Evolutionary conservation across 2,113 vertebrate species (phyloP).

Genomic region (Dasypus novemcinctus): DNA sequence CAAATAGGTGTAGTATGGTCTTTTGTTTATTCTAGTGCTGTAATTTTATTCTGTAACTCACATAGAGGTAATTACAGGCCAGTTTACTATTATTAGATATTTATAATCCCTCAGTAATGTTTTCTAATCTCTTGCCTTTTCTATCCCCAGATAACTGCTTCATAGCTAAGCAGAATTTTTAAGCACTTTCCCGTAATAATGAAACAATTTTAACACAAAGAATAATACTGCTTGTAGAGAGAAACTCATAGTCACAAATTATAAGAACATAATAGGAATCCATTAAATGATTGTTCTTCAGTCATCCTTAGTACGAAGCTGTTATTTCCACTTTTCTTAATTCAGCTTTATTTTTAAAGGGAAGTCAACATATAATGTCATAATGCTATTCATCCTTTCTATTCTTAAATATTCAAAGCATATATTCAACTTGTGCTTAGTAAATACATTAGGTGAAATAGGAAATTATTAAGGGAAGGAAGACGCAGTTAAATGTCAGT

Average conservation of each 20-base stretch:
- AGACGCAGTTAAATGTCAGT: neutral
- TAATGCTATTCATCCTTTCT: neutral
- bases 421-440: neutral
- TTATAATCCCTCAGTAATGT: constrained; percentile 74
- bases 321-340: neutral
- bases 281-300: neutral
- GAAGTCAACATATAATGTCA: neutral
- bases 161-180: constrained; percentile 70
- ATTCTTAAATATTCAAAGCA: neutral
- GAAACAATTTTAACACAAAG: constrained; percentile 41
- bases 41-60: constrained; percentile 55
- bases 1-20: neutral
- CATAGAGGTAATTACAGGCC: constrained; percentile 67
- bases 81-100: constrained; percentile 66
- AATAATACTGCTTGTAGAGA: constrained; percentile 29
- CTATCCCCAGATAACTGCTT: constrained; percentile 57
- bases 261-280: neutral
- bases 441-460: neutral
- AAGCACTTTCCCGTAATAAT: constrained; percentile 63
- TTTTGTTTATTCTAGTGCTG: constrained; percentile 61
- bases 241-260: constrained; percentile 31
- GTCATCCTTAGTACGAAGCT: neutral
- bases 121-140: constrained; percentile 72
- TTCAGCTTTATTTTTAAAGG: constrained; percentile 32
- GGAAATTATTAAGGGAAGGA: neutral